A percentile compares a stretch with the other conserved stretches of the same genome.
These are phyloP conservation scores for Corythoichthys haematopterus DNA, from an alignment of 2,113 vertebrate species.

Conservation along the genomic window DNA sequence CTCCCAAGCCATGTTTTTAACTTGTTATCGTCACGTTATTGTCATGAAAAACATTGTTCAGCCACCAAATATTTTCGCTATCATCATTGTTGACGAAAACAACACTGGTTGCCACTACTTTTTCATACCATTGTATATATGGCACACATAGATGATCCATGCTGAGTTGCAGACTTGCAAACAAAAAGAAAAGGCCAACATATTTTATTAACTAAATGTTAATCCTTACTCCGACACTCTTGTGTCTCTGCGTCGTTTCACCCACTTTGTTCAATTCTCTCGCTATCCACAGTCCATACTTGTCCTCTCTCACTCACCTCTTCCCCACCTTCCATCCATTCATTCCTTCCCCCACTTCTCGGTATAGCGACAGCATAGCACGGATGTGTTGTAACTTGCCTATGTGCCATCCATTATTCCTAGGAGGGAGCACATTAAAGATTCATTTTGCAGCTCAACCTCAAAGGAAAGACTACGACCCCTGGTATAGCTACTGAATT, in stretches of 20 bases:
- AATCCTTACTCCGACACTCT: slow-evolving; percentile 1
- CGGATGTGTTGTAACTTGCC: slow-evolving; percentile 44
- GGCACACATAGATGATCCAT: not conserved
- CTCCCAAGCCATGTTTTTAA: no score
- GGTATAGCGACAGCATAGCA: slow-evolving; percentile 30
- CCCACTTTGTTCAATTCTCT: slow-evolving; percentile 16
- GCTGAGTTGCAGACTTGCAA: not conserved
- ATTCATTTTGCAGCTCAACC: slow-evolving; percentile 69
- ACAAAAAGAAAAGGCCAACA: slow-evolving; percentile 9
- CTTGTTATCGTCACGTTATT: no score
- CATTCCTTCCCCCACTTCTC: slow-evolving; percentile 28
- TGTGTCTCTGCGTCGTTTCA: not conserved
- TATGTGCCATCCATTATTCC: slow-evolving; percentile 69
- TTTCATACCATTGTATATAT: slow-evolving; percentile 3
- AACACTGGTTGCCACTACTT: not conserved
- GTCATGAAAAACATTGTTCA: no score
- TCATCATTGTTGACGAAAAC: no score
- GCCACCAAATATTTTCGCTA: no score
- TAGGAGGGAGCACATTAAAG: slow-evolving; percentile 66
- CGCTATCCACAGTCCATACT: slow-evolving; percentile 15
- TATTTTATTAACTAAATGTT: slow-evolving; percentile 18
- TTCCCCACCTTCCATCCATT: slow-evolving; percentile 11
- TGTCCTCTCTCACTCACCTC: slow-evolving; percentile 15
- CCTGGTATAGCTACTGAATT: slow-evolving; percentile 74
- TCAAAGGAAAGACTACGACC: slow-evolving; percentile 72